These are phyloP conservation scores for Halictus rubicundus DNA, from an alignment of 1,140 invertebrate species.

Conservation along the genomic window DNA sequence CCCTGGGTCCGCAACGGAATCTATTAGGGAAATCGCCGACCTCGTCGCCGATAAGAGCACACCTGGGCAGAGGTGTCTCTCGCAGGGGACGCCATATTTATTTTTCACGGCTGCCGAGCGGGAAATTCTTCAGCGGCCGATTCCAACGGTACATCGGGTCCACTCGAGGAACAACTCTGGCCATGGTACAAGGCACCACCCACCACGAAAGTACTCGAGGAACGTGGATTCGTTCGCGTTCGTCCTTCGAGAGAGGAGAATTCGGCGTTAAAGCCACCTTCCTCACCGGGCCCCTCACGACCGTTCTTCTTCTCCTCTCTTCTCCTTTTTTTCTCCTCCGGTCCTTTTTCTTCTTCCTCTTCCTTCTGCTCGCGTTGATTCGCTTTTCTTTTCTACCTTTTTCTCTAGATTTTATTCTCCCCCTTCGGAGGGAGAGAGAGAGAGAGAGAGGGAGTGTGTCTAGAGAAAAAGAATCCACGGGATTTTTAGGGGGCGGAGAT, in stretches of 20 bases:
- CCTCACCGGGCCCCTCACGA: neutral
- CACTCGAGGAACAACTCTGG: slow-evolving; percentile 37
- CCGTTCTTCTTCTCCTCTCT: neutral
- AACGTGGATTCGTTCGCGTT: slow-evolving; percentile 26
- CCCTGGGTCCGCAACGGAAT: neutral
- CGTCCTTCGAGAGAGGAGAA: slow-evolving; percentile 48
- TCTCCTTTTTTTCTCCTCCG: neutral
- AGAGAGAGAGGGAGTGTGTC: no score
- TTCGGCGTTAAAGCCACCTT: slow-evolving; percentile 39
- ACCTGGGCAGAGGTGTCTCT: no score
- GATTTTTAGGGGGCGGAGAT: slow-evolving; percentile 15
- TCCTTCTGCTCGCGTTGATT: neutral
- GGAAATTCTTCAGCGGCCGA: slow-evolving; percentile 43
- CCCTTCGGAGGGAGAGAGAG: neutral
- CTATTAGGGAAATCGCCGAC: neutral
- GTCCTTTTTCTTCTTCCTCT: neutral
- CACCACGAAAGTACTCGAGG: slow-evolving; percentile 45
- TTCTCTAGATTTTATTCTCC: neutral
- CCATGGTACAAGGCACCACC: slow-evolving; percentile 40
- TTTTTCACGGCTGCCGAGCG: slow-evolving; percentile 25
- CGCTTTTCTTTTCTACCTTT: neutral
- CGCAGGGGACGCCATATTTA: neutral
- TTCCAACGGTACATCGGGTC: slow-evolving; percentile 50
- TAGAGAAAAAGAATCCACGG: neutral
- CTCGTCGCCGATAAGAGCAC: neutral